phyloP scores from a whole-genome alignment of 2,797 vertebrate genomes.

The Ptychobarbus kaznakovi region DNA sequence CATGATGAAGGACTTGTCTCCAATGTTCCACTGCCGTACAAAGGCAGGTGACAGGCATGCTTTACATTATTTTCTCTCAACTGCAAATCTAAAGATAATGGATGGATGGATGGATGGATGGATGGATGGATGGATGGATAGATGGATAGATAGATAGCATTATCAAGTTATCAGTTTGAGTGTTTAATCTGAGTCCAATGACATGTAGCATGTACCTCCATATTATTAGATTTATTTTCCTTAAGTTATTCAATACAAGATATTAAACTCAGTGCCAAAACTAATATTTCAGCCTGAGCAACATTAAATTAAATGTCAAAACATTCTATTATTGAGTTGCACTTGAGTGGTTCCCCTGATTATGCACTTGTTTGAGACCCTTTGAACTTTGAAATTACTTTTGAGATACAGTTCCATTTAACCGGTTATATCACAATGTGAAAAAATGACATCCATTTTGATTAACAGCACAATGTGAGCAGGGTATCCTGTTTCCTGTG shows the following conservation, averaged over 20 bases:
- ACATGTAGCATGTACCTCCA: background rate
- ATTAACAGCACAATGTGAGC: slow-evolving; percentile 31
- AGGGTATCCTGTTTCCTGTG: slow-evolving; percentile 12
- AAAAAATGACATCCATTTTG: slow-evolving; percentile 20
- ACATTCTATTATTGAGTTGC: slow-evolving; percentile 21
- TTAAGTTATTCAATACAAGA: background rate
- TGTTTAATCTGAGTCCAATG: background rate
- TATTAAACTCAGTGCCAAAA: background rate
- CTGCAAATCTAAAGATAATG: background rate
- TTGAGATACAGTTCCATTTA: slow-evolving; percentile 20
- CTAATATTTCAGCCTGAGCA: slow-evolving; percentile 11
- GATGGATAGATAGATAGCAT: too few species aligned
- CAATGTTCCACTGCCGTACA: background rate
- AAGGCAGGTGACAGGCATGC: background rate
- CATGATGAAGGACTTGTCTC: background rate
- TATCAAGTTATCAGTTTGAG: background rate
- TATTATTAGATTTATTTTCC: background rate
- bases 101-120: background rate
- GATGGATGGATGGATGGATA: background rate
- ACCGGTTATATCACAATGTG: slow-evolving; percentile 10
- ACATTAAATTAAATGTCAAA: slow-evolving; percentile 18
- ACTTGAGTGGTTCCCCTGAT: slow-evolving; percentile 21
- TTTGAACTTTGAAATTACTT: slow-evolving; percentile 44
- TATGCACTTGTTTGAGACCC: slow-evolving; percentile 4
- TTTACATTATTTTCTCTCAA: background rate